Evolutionary conservation across 2,888 invertebrate species (phyloP).

Genomic region (Nomada fucata): DNA sequence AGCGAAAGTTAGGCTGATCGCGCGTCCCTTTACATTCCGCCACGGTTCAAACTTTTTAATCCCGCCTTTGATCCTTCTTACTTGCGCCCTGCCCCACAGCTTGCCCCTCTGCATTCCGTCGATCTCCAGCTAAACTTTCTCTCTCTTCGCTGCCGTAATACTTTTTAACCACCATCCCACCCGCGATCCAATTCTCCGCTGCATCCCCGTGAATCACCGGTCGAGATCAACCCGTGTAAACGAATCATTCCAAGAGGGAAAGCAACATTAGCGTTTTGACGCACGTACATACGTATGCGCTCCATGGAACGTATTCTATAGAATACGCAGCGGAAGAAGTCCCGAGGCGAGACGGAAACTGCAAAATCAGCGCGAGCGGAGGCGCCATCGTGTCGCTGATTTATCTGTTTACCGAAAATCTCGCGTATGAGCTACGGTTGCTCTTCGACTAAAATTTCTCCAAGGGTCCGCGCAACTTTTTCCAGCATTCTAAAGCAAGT

Average conservation of each 20-base stretch:
- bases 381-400: constrained; percentile 69
- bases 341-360: constrained; percentile 54
- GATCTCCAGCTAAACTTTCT: background rate
- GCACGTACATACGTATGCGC: background rate
- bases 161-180: background rate
- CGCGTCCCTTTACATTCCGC: constrained; percentile 15
- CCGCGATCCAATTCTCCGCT: background rate
- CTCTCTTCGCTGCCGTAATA: background rate
- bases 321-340: background rate
- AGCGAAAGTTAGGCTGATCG: constrained; percentile 18
- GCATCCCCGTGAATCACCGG: background rate
- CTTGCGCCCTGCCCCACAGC: background rate
- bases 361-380: constrained; percentile 70
- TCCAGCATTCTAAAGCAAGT: constrained; percentile 19
- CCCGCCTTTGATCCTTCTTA: constrained; percentile 31
- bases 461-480: constrained; percentile 21
- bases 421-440: constrained; percentile 51
- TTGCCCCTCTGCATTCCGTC: background rate
- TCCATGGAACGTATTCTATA: background rate
- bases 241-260: background rate
- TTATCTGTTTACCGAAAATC: constrained; percentile 77
- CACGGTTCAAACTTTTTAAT: constrained; percentile 31
- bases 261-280: background rate
- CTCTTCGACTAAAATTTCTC: constrained; percentile 42
- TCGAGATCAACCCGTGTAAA: background rate